Percentiles rank a stretch among this genome's conserved stretches.
Conservation (phyloP, 1,140 invertebrate species). For the Drosophila biarmipes region DNA sequence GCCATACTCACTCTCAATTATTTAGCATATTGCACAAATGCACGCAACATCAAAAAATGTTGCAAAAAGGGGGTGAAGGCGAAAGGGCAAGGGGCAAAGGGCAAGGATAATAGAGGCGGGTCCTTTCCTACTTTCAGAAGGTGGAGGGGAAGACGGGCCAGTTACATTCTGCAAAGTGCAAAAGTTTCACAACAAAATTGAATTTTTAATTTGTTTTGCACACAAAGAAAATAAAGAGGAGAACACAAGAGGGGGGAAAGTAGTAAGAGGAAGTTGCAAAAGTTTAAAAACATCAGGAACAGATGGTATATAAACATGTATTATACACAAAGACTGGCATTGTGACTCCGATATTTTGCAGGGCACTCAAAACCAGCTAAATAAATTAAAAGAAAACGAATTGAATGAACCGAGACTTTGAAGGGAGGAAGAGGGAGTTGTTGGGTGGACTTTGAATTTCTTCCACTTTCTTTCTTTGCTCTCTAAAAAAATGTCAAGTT, state of each 20-base stretch:
- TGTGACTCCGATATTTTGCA: neutral
- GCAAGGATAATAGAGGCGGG: neutral
- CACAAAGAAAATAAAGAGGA: neutral
- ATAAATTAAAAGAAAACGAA: neutral
- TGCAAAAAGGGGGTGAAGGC: neutral
- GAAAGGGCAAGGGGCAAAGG: neutral
- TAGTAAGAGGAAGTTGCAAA: neutral
- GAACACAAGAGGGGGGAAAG: constrained; percentile 5
- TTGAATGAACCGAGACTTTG: neutral
- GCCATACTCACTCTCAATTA: constrained; percentile 26
- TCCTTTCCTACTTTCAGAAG: neutral
- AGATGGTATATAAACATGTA: constrained; percentile 2
- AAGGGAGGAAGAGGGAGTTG: neutral
- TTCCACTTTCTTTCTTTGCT: neutral
- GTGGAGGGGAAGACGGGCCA: constrained; percentile 1
- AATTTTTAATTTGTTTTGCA: constrained; percentile 66
- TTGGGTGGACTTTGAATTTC: neutral
- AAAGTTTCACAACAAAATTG: constrained; percentile 65
- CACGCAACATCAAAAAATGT: constrained; percentile 40
- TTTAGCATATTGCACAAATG: constrained; percentile 56
- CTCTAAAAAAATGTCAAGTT: too few species aligned
- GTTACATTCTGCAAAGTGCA: constrained; percentile 36
- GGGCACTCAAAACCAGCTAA: neutral
- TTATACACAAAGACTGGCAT: neutral
- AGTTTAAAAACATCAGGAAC: constrained; percentile 3